These are phyloP conservation scores for Hoplias malabaricus DNA, from an alignment of 2,113 vertebrate species.

Conservation along the genomic window DNA sequence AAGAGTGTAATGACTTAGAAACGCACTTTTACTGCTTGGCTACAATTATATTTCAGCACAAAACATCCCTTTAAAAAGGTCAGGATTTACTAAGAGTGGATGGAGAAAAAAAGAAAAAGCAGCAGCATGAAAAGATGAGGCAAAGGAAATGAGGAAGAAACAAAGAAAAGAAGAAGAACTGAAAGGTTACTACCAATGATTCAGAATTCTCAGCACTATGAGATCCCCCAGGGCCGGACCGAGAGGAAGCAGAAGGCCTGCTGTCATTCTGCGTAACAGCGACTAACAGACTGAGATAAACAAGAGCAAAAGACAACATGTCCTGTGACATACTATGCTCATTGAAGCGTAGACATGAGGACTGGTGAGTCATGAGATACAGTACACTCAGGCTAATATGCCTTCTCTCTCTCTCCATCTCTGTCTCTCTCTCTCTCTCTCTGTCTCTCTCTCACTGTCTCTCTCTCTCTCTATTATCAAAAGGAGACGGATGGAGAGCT, in stretches of 20 bases:
- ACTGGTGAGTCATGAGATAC: conserved; percentile 12
- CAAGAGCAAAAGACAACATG: background rate
- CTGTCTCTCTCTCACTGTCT: rapidly evolving
- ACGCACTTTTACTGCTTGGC: too few species aligned
- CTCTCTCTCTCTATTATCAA: background rate
- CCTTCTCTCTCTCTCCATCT: background rate
- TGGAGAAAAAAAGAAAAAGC: too few species aligned
- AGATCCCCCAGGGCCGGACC: background rate
- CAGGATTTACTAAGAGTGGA: background rate
- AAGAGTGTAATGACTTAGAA: too few species aligned
- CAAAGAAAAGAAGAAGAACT: background rate
- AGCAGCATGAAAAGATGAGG: background rate
- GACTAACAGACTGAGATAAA: conserved; percentile 7
- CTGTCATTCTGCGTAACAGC: conserved; percentile 13
- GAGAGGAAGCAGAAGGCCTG: conserved; percentile 7
- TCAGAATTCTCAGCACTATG: background rate
- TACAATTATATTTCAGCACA: too few species aligned
- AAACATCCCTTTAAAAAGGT: too few species aligned
- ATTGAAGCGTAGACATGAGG: conserved; percentile 10
- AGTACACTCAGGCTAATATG: background rate
- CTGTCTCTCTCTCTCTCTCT: too few species aligned
- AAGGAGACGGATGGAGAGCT: background rate
- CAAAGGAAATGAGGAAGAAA: background rate
- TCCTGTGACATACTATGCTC: conserved; percentile 11
- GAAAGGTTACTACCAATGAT: background rate